Base-by-base conservation (phyloP, 2,113 vertebrate species). In the Myrmophylax atrothorax region DNA sequence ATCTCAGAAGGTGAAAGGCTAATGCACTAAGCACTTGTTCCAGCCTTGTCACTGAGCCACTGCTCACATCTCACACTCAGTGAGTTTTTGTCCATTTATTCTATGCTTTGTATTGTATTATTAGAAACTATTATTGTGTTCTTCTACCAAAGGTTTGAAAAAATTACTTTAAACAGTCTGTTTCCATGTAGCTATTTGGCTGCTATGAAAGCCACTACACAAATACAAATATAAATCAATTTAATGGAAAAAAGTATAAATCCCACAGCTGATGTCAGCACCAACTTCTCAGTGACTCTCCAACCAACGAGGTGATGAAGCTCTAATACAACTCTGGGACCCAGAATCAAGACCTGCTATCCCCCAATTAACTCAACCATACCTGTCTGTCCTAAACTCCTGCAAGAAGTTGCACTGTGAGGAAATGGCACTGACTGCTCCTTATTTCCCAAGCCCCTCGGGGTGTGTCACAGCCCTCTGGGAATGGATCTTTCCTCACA, bases 1-100 rank as follows among this genome's bases (percentile, higher is more conserved):
- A 47, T 64, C 35, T 75, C 56, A 46, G 38, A 90, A 91, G 84
- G 68, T 85, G 89, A 91, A 89, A 94, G 93, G 84, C 68, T 55
- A 89, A 94, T 31, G 68, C 69, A 87, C 81, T 70, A 95, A 89
- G 52, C 72, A 70, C 68, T 90, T 67, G 44, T 82, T 84, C 56
- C 67, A 59, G 42, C 11, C 84, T 53, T 89, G 37, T 93, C 84
- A 78, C 64, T 31, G 42, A 53, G 69, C 68, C 47, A 29, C 75
- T 23, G 56, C 18, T 81, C 52, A 18, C 42, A 37, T 20, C 77
- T 37, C 40, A 38, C n/a, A 67, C 49, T 26, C 56, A 1, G 0
- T 22, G 50, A 89, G n/a, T 2, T 83, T 68, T 60, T 20, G 46
- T 60, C 49, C 53, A 35, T 83, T 90, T 76, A 42, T 56, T 26